Evolutionary conservation across 2,113 vertebrate species (phyloP).

Genomic region (Phocoena phocoena): DNA sequence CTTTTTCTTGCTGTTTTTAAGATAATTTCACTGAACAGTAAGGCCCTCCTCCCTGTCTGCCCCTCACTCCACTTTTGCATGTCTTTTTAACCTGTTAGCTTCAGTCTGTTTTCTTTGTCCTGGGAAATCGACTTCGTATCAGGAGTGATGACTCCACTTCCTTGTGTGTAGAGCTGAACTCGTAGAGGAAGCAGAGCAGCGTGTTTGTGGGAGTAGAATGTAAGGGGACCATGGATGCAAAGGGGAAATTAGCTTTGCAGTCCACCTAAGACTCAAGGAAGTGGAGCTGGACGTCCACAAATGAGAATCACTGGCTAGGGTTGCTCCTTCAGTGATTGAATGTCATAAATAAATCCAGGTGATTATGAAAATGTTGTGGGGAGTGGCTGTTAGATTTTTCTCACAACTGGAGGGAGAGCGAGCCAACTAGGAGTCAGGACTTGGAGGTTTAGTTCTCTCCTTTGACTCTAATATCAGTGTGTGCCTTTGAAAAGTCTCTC

Average conservation of each 20-base stretch:
- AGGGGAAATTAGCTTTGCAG: not conserved
- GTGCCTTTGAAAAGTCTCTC: conserved; percentile 45
- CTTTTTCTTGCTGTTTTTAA: conserved; percentile 54
- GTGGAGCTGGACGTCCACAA: not conserved
- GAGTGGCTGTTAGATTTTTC: not conserved
- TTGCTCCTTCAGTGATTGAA: not conserved
- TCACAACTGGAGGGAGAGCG: not conserved
- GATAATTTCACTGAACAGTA: conserved; percentile 1
- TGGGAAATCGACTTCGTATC: not conserved
- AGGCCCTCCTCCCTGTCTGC: conserved; percentile 27
- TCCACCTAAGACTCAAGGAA: not conserved
- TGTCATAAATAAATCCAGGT: not conserved
- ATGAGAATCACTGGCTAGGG: not conserved
- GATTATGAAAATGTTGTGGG: not conserved
- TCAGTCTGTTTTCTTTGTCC: conserved; percentile 50
- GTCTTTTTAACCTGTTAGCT: conserved; percentile 67
- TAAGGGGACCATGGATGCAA: not conserved
- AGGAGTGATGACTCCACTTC: conserved; percentile 32
- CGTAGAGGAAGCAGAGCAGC: not conserved
- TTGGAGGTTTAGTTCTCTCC: not conserved
- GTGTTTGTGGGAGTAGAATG: not conserved
- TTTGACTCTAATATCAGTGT: not conserved
- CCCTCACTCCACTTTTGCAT: conserved; percentile 59
- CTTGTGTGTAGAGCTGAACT: conserved; percentile 42
- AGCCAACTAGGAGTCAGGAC: not conserved